A percentile compares a stretch with the other conserved stretches of the same genome.
phyloP scores from a whole-genome alignment of 2,113 vertebrate genomes.

The Pteronura brasiliensis region DNA sequence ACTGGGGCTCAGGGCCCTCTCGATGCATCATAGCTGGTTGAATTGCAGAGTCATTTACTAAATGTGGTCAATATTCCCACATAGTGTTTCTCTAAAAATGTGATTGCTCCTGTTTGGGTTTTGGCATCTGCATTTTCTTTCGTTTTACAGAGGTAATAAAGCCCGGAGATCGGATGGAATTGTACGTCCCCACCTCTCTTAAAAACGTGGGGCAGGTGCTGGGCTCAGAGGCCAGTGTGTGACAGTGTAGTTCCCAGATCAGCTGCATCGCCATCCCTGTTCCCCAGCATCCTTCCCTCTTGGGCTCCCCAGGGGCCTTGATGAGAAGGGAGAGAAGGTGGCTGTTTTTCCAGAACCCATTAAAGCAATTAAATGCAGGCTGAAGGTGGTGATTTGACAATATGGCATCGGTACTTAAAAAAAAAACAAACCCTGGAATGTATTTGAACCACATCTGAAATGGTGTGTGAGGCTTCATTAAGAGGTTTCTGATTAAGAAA shows the following conservation, averaged over 20 bases:
- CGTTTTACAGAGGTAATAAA: background rate
- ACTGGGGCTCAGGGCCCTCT: background rate
- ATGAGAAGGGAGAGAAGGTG: background rate
- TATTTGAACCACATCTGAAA: slow-evolving; percentile 7
- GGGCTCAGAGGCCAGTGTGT: background rate
- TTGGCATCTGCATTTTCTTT: background rate
- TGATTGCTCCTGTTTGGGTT: slow-evolving; percentile 1
- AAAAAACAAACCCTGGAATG: background rate
- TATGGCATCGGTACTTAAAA: background rate
- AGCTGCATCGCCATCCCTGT: background rate
- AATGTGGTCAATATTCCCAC: background rate
- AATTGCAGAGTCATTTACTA: slow-evolving; percentile 50
- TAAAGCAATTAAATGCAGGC: slow-evolving; percentile 47
- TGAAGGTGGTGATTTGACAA: slow-evolving; percentile 4
- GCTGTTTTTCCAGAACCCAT: slow-evolving; percentile 50
- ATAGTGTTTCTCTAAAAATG: slow-evolving; percentile 24
- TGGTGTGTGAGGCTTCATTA: background rate
- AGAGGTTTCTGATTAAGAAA: background rate
- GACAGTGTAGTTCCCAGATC: background rate
- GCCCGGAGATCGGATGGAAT: background rate
- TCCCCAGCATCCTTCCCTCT: background rate
- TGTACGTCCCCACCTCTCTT: background rate
- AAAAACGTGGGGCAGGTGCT: background rate
- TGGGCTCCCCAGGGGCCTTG: background rate
- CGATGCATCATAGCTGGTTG: background rate